Percentiles rank a stretch among this genome's conserved stretches.
These are phyloP conservation scores for Ladona fulva DNA, from an alignment of 1,140 invertebrate genomes.

Conservation along the genomic window DNA sequence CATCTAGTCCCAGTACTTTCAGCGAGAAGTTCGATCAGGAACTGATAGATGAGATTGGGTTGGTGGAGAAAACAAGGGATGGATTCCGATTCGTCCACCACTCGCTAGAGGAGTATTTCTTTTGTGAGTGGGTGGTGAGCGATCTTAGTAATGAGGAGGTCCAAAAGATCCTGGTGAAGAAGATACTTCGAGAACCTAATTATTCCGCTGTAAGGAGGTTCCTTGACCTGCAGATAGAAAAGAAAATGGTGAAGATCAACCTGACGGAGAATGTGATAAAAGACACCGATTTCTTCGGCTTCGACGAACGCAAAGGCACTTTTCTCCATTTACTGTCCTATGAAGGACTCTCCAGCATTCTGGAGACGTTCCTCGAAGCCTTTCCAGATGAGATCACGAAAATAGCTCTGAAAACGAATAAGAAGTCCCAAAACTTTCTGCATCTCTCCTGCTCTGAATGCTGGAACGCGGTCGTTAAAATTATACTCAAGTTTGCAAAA, in stretches of 20 bases:
- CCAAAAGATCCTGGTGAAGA: neutral
- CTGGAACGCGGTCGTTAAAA: neutral
- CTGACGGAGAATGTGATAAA: neutral
- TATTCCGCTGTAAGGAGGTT: neutral
- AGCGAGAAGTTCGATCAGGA: neutral
- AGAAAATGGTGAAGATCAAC: neutral
- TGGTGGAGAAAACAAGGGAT: neutral
- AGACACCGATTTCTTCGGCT: neutral
- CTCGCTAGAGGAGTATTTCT: neutral
- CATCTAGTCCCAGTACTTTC: neutral
- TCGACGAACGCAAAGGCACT: neutral
- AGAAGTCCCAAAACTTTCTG: neutral
- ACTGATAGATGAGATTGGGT: neutral
- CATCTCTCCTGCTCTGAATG: neutral
- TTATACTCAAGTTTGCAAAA: neutral
- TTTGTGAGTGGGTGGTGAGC: neutral
- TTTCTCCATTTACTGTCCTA: neutral
- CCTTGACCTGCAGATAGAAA: neutral
- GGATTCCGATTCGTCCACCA: neutral
- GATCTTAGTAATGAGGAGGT: neutral
- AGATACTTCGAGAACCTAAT: neutral
- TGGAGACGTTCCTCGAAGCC: neutral
- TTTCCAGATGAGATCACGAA: neutral
- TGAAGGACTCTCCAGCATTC: neutral
- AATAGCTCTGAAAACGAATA: neutral